phyloP scores from a whole-genome alignment of 2,113 vertebrate genomes.

The Glareola pratincola region DNA sequence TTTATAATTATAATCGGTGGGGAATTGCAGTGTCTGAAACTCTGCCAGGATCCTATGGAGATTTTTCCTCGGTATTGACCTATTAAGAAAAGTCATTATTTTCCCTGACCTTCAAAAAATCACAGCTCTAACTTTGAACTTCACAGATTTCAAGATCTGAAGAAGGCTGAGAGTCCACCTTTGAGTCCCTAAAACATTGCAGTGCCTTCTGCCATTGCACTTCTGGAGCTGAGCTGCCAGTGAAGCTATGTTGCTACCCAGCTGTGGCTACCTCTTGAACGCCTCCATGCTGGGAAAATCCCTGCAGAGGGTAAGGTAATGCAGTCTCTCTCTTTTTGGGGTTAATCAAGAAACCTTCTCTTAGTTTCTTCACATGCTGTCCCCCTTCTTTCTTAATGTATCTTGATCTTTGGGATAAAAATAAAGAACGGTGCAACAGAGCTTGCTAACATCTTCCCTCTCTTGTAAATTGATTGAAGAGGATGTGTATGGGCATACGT shows the following conservation, averaged over 20 bases:
- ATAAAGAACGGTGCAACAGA: not conserved
- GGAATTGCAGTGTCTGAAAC: not conserved
- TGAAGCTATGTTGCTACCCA: not conserved
- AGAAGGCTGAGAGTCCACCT: not conserved
- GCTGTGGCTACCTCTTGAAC: not conserved
- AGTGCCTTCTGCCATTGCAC: not conserved
- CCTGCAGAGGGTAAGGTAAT: not conserved
- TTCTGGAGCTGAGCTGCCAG: not conserved
- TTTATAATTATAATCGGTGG: not conserved
- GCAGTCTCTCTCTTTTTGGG: not conserved
- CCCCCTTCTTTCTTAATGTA: not conserved
- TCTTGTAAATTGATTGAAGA: not conserved
- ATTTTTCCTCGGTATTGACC: not conserved
- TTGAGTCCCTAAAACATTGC: not conserved
- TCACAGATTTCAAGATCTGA: not conserved
- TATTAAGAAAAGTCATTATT: not conserved
- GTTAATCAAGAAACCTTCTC: not conserved
- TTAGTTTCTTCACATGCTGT: not conserved
- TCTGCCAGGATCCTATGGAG: not conserved
- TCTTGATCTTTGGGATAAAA: slow-evolving; percentile 14
- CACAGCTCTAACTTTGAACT: not conserved
- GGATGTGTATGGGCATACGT: not conserved
- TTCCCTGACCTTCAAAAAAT: not conserved
- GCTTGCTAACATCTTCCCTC: not conserved
- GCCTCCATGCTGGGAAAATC: not conserved